Evolutionary conservation across 2,888 invertebrate species (phyloP).

Genomic region (Adelognathus sp.): DNA sequence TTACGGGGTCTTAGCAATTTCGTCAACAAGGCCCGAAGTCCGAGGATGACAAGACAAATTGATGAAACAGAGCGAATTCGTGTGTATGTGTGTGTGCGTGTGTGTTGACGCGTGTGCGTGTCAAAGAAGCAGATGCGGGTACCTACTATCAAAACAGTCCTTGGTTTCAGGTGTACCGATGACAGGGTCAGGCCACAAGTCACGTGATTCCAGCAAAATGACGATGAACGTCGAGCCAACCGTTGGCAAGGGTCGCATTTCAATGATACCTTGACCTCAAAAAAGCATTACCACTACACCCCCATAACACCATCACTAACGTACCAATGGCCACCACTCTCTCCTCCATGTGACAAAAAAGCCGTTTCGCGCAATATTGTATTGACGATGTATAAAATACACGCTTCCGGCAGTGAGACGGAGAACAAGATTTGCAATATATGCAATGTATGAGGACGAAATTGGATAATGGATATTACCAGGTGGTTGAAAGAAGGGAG

Average conservation of each 20-base stretch:
- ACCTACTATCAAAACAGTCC: conserved; percentile 19
- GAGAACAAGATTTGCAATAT: neutral
- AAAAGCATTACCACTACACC: neutral
- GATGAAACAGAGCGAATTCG: conserved; percentile 3
- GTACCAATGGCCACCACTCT: neutral
- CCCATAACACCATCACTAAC: conserved; percentile 20
- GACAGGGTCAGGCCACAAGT: conserved; percentile 61
- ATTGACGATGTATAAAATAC: neutral
- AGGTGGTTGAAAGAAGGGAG: neutral
- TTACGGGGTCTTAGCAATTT: conserved; percentile 1
- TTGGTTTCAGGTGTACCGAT: conserved; percentile 57
- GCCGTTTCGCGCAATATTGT: conserved; percentile 4
- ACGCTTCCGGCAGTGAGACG: neutral
- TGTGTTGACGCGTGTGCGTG: neutral
- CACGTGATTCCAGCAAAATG: conserved; percentile 48
- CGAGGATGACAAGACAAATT: conserved; percentile 30
- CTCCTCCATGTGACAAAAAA: neutral
- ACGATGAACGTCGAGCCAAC: conserved; percentile 49
- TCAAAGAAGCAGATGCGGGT: neutral
- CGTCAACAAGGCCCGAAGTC: conserved; percentile 30
- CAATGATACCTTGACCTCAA: conserved; percentile 21
- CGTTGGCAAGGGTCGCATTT: conserved; percentile 28
- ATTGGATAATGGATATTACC: neutral
- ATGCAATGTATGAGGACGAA: neutral
- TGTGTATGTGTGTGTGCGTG: neutral